Base-by-base conservation (phyloP, 2,113 vertebrate genomes). In the Bettongia penicillata region DNA sequence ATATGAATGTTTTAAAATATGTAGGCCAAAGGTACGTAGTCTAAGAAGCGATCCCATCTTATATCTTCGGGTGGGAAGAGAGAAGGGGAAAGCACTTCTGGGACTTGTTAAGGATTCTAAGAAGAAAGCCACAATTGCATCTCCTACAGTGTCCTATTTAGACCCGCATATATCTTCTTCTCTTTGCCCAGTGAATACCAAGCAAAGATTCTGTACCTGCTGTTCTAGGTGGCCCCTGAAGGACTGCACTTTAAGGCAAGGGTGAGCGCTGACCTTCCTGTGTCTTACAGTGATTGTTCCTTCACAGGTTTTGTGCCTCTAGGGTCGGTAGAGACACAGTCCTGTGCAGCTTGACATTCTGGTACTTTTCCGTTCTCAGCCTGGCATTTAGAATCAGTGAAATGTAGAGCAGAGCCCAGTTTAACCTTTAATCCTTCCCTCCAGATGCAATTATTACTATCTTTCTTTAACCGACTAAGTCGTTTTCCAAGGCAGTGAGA, bases 21-120 rank as follows among this genome's bases (percentile, higher is more conserved):
- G 19, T 96, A 94, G 90, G 92, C 53, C 53, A 96, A 97, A 97
- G 91, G 90, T 93, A 96, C 90, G 93, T 92, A 84, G 96, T 95
- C 61, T 95, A 51, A 94, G 68, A 96, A 95, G 49, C 55, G 94
- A 93, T 25, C 26, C n/a, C 26, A n/a, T 50, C 9, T 93, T 95
- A 89, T 95, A 94, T 93, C 47, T 93, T 84, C 37, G 19, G 68
- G 7, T 43, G 19, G 16, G 6, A 16, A 93, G 94, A 95, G 53
- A 51, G 93, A 92, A 93, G 91, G 8, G 92, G 93, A 92, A 94
- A 97, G 51, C 48, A 5, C 52, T 37, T 47, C 25, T 90, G 89
- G 11, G 43, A 57, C 93, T 90, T 95, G 84, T 14, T 92, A 95
- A 96, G 51, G 25, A 94, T 91, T 93, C 92, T 50, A 96, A 14